Evolutionary conservation across 2,797 vertebrate species (phyloP).

Genomic region (Falco cherrug): DNA sequence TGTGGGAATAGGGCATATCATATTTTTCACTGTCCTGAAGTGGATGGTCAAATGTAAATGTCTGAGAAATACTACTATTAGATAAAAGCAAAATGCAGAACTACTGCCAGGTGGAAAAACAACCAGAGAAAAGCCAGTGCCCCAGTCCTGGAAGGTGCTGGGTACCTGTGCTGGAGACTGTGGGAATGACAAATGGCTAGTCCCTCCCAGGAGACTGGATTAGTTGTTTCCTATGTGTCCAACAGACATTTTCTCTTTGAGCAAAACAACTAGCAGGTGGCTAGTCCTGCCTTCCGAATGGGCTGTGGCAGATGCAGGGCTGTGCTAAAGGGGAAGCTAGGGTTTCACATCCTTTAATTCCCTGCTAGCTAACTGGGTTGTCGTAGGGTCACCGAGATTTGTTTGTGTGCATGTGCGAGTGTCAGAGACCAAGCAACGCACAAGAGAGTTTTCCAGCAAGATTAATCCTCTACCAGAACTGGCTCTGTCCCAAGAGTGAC

Average conservation of each 20-base stretch:
- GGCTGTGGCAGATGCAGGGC: slow-evolving; percentile 48
- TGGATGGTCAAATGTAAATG: accelerated
- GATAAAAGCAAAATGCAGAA: not conserved
- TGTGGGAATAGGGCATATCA: accelerated
- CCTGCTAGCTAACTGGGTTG: slow-evolving; percentile 32
- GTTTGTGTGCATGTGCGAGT: not conserved
- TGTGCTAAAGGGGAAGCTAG: slow-evolving; percentile 27
- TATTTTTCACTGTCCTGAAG: not conserved
- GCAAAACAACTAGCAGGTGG: slow-evolving; percentile 60
- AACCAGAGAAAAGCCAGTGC: not conserved
- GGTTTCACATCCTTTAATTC: slow-evolving; percentile 46
- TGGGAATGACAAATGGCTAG: not conserved
- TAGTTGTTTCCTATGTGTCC: slow-evolving; percentile 19
- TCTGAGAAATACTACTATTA: not conserved
- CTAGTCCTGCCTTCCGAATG: not conserved
- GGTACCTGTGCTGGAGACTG: slow-evolving; percentile 15
- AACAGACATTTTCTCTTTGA: slow-evolving; percentile 29
- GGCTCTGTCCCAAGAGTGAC: not conserved
- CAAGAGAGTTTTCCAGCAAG: not conserved
- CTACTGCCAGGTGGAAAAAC: not conserved
- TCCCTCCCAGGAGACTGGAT: not conserved
- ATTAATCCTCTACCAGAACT: slow-evolving; percentile 36
- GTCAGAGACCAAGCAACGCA: not conserved
- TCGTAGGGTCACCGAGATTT: not conserved
- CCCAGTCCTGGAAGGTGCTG: not conserved